A percentile compares a stretch with the other conserved stretches of the same genome.
Conservation (phyloP, 2,888 invertebrate species). For the Phragmatobia fuliginosa region DNA sequence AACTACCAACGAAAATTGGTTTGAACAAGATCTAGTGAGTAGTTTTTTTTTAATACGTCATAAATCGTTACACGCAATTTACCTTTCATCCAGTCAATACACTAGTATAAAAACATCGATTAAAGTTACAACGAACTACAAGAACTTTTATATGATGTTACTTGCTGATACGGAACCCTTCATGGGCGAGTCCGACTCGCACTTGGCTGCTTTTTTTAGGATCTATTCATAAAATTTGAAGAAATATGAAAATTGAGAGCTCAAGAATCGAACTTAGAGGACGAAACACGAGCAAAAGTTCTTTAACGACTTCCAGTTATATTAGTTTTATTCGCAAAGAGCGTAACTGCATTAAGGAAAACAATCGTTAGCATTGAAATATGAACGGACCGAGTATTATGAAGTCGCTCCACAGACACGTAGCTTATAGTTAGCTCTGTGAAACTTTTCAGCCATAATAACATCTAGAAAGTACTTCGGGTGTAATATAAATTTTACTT, state of each 20-base stretch:
- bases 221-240: background rate
- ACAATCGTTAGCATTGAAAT: conserved; percentile 26
- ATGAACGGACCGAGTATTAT: conserved; percentile 49
- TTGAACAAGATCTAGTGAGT: no score
- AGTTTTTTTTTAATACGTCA: no score
- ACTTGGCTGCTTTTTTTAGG: no score
- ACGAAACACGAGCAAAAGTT: background rate
- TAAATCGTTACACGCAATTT: no score
- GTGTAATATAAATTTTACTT: conserved; percentile 52
- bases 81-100: no score
- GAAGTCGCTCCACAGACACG: conserved; percentile 58
- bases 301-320: background rate
- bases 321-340: background rate
- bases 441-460: conserved; percentile 73
- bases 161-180: no score
- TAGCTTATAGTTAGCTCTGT: conserved; percentile 52
- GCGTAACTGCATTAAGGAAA: background rate
- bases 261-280: background rate
- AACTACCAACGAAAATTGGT: no score
- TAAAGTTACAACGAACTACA: no score
- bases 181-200: no score
- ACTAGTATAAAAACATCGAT: no score
- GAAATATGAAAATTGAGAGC: background rate
- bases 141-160: no score
- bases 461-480: conserved; percentile 53